These are phyloP conservation scores for Halichoeres trimaculatus DNA, from an alignment of 2,113 vertebrate genomes.

Conservation along the genomic window DNA sequence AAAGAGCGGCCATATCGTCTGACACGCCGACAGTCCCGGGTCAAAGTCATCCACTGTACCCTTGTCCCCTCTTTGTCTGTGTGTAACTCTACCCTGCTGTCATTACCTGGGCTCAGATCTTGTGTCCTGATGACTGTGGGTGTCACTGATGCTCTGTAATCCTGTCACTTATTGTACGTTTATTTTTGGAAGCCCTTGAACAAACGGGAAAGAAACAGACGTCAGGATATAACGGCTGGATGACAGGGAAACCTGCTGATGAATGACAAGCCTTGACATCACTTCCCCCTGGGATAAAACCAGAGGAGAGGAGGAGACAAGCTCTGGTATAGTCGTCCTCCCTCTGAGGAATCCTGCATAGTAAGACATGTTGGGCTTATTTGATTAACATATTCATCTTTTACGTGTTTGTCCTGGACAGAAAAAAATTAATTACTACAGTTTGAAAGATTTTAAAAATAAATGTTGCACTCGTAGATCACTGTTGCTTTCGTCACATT, in stretches of 20 bases:
- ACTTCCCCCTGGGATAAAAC: not conserved
- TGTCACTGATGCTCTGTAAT: slow-evolving; percentile 27
- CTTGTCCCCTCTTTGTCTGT: slow-evolving; percentile 9
- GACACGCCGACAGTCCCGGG: slow-evolving; percentile 28
- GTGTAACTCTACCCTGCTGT: slow-evolving; percentile 43
- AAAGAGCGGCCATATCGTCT: slow-evolving; percentile 38
- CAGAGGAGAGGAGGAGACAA: not conserved
- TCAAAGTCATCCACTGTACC: slow-evolving; percentile 45
- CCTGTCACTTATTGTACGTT: slow-evolving; percentile 16
- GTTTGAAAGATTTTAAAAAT: too few relatives aligned
- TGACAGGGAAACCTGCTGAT: not conserved
- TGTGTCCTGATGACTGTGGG: slow-evolving; percentile 6
- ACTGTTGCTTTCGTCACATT: too few relatives aligned
- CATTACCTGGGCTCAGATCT: slow-evolving; percentile 23
- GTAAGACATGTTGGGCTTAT: too few relatives aligned
- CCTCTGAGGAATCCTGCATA: too few relatives aligned
- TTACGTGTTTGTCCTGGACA: too few relatives aligned
- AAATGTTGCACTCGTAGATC: too few relatives aligned
- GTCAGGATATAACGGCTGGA: not conserved
- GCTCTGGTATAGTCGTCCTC: too few relatives aligned
- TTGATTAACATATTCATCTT: too few relatives aligned
- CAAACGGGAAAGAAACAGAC: not conserved
- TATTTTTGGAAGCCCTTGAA: slow-evolving; percentile 39
- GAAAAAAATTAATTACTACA: too few relatives aligned
- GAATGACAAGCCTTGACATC: slow-evolving; percentile 5